Evolutionary conservation across 1,140 invertebrate genomes (phyloP), one percentile per base, ranked within the genome.

Genomic region (Caenorhabditis briggsae): DNA sequence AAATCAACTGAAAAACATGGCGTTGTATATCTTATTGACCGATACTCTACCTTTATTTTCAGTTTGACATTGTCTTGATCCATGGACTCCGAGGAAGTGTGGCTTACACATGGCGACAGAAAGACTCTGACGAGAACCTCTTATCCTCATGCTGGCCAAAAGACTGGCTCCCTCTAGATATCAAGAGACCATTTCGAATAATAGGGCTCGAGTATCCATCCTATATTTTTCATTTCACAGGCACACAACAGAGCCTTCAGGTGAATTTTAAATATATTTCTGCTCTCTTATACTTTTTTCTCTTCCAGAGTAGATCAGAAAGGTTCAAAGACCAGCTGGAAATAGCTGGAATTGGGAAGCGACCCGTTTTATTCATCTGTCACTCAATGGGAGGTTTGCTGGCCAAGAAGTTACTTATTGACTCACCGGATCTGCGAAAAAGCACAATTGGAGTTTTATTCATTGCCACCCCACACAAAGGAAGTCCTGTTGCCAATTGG

Each of bases 341-440:
- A 46, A 56, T 20, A 16, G 88, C 88, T 56, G 88, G 88, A 18
- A 59, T 89, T 25, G 88, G 88, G 7, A 84, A 78, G 43, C 83
- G 87, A 8, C 88, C 88, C 2, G 82, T 89, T 12, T 55, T 89
- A 2, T 89, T 89, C 23, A 88, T 89, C 9, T 88, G 87, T 50
- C 88, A 89, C 41, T 86, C 83, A 8, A 89, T 89, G 88, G 88
- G 88, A 43, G 88, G 88, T 9, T 83, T 88, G 9, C 84, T 89
- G 1, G 88, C 88, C n/a, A 89, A 89, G 56, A 82, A 86, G 33
- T 41, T 88, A 2, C 74, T 89, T 16, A 23, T 86, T 7, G 87
- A 87, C 89, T 53, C 25, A 14, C 55, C 65, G 8, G 16, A 84
- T 41, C 55, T 85, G 0, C 9, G 53, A 11, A 23, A 86, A 48